These are phyloP conservation scores for Halcyon malimbica DNA, from an alignment of 2,113 vertebrate species.

Conservation along the genomic window DNA sequence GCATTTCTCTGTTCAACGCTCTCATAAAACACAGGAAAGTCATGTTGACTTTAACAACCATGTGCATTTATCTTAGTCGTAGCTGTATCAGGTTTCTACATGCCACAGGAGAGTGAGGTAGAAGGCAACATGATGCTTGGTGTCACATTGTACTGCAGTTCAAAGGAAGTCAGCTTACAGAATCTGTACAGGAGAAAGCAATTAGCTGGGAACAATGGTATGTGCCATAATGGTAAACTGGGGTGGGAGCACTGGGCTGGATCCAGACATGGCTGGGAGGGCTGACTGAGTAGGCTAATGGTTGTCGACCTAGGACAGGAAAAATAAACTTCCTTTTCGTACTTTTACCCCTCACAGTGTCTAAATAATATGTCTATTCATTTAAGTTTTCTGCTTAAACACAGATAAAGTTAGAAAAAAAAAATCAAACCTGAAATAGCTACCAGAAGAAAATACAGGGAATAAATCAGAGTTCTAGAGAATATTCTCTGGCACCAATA, in stretches of 20 bases:
- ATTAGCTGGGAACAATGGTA: conserved; percentile 2
- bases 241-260: not conserved
- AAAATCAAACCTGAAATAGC: not conserved
- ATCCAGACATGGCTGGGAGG: not conserved
- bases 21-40: not conserved
- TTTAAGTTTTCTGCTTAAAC: not conserved
- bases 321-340: not conserved
- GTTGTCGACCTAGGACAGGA: not conserved
- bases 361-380: not conserved
- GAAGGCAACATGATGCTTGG: conserved; percentile 1
- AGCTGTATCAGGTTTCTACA: conserved; percentile 24
- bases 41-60: not conserved
- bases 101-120: not conserved
- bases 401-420: not conserved
- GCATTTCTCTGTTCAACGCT: not conserved
- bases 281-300: not conserved
- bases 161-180: not conserved
- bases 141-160: conserved; percentile 30
- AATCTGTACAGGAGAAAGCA: not conserved
- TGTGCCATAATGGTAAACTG: not conserved
- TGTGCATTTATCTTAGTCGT: not conserved
- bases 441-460: not conserved
- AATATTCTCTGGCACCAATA: not conserved
- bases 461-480: not conserved
- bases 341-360: not conserved